Base-by-base conservation (phyloP, 2,113 vertebrate genomes). In the Eonycteris spelaea region DNA sequence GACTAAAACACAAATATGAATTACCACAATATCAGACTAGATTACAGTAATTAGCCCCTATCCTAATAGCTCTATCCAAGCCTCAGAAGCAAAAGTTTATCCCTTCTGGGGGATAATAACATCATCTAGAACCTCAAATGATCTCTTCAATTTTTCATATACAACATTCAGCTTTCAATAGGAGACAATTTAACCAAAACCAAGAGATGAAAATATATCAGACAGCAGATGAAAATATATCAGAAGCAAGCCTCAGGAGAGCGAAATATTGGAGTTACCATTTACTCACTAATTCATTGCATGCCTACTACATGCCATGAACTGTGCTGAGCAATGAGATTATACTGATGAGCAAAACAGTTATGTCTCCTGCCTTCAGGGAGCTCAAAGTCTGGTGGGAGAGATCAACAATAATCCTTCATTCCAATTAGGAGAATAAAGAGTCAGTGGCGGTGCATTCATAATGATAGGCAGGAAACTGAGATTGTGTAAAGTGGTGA, bases 1-100 rank as follows among this genome's bases (percentile, higher is more conserved):
- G 57, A 80, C 43, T 51, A 40, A 90, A 92, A 82, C n/a, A 73
- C 28, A 88, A 88, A 79, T 92, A 74, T 82, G 33, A 90, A 95
- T 80, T 73, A 38, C 1, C 24, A 70, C 68, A 57, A 38, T 85
- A 57, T 89, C 35, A 74, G 2, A 74, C 7, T 91, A 73, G 48
- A 84, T 87, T 70, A 93, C 74, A 19, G 13, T 77, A 86, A 83
- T 90, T 67, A 78, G n/a, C 43, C 21, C 73, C 28, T 85, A 74
- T 48, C 5, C 35, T 83, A n/a, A 85, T 24, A 85, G 65, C 18
- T 79, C 30, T 51, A 12, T 63, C 75, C 67, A 91, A 82, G n/a
- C 38, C 77, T 57, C 40, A 95, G 71, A 84, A 92, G 19, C 35
- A 78, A 94, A 79, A 90, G 13, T 48, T 10, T 65, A 33, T 67